These are phyloP conservation scores for Muscicapa striata DNA, from an alignment of 2,797 vertebrate genomes.

Conservation along the genomic window DNA sequence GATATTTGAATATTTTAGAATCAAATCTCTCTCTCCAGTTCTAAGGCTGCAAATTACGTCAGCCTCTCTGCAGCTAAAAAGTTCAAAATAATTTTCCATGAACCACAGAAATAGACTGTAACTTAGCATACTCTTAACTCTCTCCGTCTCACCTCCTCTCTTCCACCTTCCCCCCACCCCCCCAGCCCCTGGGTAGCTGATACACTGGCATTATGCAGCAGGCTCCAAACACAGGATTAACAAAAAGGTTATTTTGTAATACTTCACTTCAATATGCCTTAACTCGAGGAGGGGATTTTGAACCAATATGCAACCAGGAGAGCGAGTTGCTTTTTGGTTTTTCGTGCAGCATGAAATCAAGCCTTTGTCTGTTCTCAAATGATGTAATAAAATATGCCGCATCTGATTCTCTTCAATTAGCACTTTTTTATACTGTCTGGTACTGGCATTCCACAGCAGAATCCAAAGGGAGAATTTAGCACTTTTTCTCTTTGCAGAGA, in stretches of 20 bases:
- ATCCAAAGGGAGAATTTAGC: not conserved
- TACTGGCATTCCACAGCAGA: not conserved
- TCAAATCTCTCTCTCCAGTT: not conserved
- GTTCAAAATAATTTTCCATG: conserved; percentile 29
- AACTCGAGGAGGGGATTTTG: not conserved
- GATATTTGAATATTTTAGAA: conserved; percentile 20
- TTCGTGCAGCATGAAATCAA: not conserved
- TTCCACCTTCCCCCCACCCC: not conserved
- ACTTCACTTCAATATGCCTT: not conserved
- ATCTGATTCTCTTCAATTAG: not conserved
- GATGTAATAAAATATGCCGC: not conserved
- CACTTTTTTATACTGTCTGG: not conserved
- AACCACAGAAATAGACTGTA: conserved; percentile 31
- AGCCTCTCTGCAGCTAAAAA: conserved; percentile 41
- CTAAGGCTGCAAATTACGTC: conserved; percentile 37
- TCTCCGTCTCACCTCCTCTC: not conserved
- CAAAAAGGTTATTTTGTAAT: not conserved
- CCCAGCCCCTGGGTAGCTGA: not conserved
- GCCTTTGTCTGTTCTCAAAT: not conserved
- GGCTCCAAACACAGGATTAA: conserved; percentile 31
- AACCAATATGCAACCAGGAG: not conserved
- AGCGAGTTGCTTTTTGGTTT: not conserved
- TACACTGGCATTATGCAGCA: conserved; percentile 17
- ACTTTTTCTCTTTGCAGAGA: conserved; percentile 4
- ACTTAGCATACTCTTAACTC: conserved; percentile 1